Evolutionary conservation across 2,888 invertebrate genomes (phyloP).

Genomic region (Euphydryas editha): DNA sequence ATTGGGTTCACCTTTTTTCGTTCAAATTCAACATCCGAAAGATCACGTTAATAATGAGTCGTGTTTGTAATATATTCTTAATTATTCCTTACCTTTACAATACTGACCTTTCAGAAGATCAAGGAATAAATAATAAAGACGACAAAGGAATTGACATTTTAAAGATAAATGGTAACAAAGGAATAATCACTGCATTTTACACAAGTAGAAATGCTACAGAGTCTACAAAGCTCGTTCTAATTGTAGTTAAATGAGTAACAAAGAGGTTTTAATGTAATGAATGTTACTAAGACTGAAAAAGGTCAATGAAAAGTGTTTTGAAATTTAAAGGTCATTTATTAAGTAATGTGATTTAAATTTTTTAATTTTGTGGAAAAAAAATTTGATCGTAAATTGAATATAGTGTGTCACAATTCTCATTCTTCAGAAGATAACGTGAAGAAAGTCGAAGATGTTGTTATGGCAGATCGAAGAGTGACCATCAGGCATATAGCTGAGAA

Average conservation of each 20-base stretch:
- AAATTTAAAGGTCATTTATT: neutral
- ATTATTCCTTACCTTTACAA: neutral
- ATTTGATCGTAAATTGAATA: too few species aligned
- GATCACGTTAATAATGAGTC: too few species aligned
- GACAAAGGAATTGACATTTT: neutral
- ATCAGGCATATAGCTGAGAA: too few species aligned
- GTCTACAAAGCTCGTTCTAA: neutral
- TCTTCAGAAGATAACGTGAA: too few species aligned
- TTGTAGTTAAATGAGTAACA: neutral
- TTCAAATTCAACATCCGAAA: too few species aligned
- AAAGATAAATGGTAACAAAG: neutral
- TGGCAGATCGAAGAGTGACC: too few species aligned
- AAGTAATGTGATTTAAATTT: neutral
- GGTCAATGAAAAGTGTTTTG: neutral
- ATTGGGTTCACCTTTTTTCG: too few species aligned
- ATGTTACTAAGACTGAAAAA: neutral
- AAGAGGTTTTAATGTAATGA: constrained; percentile 6
- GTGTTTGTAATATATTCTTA: too few species aligned
- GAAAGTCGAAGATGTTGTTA: too few species aligned
- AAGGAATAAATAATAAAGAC: neutral
- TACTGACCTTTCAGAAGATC: neutral
- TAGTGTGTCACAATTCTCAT: too few species aligned
- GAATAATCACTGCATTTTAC: neutral
- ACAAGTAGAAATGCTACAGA: neutral
- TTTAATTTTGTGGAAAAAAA: too few species aligned